Conservation (phyloP, 2,797 vertebrate species). For the Acropternis orthonyx region DNA sequence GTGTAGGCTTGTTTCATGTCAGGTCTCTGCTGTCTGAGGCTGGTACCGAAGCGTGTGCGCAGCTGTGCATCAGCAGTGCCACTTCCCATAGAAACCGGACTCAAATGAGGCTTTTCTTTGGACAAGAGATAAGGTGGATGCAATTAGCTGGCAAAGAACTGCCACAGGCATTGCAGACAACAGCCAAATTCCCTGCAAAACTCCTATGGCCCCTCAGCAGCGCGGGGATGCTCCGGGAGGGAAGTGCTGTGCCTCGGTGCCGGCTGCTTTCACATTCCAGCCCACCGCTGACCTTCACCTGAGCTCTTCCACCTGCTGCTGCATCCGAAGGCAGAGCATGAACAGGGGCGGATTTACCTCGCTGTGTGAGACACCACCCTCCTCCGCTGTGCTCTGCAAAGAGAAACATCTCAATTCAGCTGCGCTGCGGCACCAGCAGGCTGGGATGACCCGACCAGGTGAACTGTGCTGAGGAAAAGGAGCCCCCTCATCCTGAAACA, state of each 20-base stretch:
- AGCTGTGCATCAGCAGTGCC: neutral
- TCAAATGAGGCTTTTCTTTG: neutral
- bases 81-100: neutral
- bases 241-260: fast-evolving
- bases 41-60: neutral
- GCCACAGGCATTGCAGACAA: neutral
- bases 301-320: neutral
- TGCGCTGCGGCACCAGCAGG: fast-evolving
- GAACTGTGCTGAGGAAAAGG: fast-evolving
- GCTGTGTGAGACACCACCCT: neutral
- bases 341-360: neutral
- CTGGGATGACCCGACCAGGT: neutral
- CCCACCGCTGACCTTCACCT: neutral
- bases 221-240: neutral
- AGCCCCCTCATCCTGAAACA: neutral
- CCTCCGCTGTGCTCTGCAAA: neutral
- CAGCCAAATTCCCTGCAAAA: neutral
- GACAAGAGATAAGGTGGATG: neutral
- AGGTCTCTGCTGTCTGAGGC: neutral
- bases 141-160: neutral
- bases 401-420: fast-evolving
- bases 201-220: neutral
- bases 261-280: neutral
- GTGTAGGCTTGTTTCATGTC: conserved; percentile 30
- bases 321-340: neutral